Evolutionary conservation across 1,140 invertebrate genomes (phyloP).

Genomic region (Cardiocondyla obscurior): DNA sequence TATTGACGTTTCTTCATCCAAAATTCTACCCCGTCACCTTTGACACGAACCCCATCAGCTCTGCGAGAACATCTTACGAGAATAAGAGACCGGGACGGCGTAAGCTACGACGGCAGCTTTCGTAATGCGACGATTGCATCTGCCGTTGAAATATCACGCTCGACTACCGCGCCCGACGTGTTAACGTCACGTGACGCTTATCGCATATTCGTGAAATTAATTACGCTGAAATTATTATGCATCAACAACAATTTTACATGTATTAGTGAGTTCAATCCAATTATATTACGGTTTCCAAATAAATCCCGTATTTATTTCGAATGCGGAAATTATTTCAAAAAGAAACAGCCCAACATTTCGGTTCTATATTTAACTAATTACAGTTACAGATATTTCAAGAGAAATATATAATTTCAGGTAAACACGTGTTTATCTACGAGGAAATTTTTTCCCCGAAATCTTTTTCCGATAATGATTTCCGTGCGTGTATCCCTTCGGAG

Average conservation of each 20-base stretch:
- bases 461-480: background rate
- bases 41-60: slow-evolving; percentile 21
- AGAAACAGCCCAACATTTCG: background rate
- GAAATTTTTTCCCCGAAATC: background rate
- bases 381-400: background rate
- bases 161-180: background rate
- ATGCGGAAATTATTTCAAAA: background rate
- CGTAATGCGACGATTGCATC: background rate
- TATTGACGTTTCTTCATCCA: slow-evolving; percentile 41
- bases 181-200: slow-evolving; percentile 12
- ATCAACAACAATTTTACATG: background rate
- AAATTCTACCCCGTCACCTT: slow-evolving; percentile 37
- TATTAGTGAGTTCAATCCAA: background rate
- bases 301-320: background rate
- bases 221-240: background rate
- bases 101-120: background rate
- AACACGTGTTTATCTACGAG: background rate
- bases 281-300: background rate
- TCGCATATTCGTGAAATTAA: slow-evolving; percentile 1
- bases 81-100: background rate
- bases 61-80: slow-evolving; percentile 1
- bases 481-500: background rate
- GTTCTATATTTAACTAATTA: slow-evolving; percentile 6
- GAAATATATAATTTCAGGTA: background rate
- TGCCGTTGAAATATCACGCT: slow-evolving; percentile 22